Percentiles rank a stretch among this genome's conserved stretches.
These are phyloP conservation scores for Drosophila longiperda DNA, from an alignment of 2,888 invertebrate genomes.

Conservation along the genomic window DNA sequence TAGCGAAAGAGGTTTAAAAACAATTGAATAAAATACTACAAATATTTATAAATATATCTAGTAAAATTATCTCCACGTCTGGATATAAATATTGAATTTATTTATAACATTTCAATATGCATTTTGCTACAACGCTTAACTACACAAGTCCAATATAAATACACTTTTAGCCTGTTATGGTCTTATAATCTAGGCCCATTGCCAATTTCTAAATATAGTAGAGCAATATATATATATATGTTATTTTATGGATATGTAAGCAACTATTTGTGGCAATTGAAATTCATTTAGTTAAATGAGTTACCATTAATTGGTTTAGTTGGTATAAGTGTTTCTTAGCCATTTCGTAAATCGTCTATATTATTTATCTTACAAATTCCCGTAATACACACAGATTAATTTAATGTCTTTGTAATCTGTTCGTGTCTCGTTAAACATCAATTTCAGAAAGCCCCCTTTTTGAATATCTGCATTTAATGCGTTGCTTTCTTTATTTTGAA, in stretches of 20 bases:
- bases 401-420: constrained; percentile 40
- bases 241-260: constrained; percentile 2
- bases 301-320: constrained; percentile 53
- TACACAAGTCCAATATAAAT: constrained; percentile 13
- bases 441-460: constrained; percentile 20
- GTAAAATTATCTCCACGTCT: not conserved
- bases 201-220: constrained; percentile 38
- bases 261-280: constrained; percentile 35
- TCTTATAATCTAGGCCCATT: constrained; percentile 32
- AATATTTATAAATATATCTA: not conserved
- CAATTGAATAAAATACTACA: not conserved
- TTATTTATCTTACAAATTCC: constrained; percentile 4
- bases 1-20: not conserved
- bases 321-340: not conserved
- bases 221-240: not conserved
- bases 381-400: constrained; percentile 1
- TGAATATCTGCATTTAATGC: constrained; percentile 51
- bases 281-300: constrained; percentile 54
- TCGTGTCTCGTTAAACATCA: constrained; percentile 43
- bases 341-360: not conserved
- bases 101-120: constrained; percentile 17
- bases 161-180: constrained; percentile 44
- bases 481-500: constrained; percentile 47
- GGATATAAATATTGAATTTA: constrained; percentile 10
- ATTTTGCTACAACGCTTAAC: constrained; percentile 14